Evolutionary conservation across 2,113 vertebrate species (phyloP).

Genomic region (Hiodon alosoides): DNA sequence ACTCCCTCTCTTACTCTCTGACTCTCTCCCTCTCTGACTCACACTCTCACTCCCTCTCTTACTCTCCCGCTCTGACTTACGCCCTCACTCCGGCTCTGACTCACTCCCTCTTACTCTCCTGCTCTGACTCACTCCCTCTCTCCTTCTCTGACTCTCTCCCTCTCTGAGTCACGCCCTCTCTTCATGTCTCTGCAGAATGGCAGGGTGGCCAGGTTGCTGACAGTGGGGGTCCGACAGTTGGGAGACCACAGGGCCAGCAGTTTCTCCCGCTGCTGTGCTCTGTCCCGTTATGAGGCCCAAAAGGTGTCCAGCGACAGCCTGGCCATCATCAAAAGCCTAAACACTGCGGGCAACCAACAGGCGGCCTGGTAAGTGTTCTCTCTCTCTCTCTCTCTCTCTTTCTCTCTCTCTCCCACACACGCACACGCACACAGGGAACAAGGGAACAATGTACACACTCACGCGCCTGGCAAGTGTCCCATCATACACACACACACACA

Average conservation of each 20-base stretch:
- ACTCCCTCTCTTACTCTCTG: too few relatives aligned
- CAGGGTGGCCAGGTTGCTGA: slow-evolving; percentile 77
- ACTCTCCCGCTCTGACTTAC: too few relatives aligned
- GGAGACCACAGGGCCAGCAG: slow-evolving; percentile 64
- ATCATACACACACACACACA: too few relatives aligned
- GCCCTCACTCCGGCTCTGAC: too few relatives aligned
- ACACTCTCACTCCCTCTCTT: too few relatives aligned
- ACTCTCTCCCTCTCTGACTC: too few relatives aligned
- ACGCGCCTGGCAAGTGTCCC: too few relatives aligned
- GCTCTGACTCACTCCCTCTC: not conserved
- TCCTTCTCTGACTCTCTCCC: not conserved
- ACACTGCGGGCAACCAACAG: slow-evolving; percentile 74
- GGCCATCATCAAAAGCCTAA: slow-evolving; percentile 79
- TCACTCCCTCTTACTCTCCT: too few relatives aligned
- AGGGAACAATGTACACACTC: too few relatives aligned
- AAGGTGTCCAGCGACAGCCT: slow-evolving; percentile 81
- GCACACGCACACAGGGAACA: too few relatives aligned
- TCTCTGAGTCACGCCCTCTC: not conserved
- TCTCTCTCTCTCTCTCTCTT: not conserved
- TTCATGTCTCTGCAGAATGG: slow-evolving; percentile 66
- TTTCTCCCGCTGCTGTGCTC: slow-evolving; percentile 78
- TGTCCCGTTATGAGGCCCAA: slow-evolving; percentile 76
- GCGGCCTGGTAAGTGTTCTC: slow-evolving; percentile 72
- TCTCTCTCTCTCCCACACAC: not conserved
- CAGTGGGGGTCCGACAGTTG: slow-evolving; percentile 71